Conservation (phyloP, 2,797 vertebrate genomes). For the Scyliorhinus canicula region DNA sequence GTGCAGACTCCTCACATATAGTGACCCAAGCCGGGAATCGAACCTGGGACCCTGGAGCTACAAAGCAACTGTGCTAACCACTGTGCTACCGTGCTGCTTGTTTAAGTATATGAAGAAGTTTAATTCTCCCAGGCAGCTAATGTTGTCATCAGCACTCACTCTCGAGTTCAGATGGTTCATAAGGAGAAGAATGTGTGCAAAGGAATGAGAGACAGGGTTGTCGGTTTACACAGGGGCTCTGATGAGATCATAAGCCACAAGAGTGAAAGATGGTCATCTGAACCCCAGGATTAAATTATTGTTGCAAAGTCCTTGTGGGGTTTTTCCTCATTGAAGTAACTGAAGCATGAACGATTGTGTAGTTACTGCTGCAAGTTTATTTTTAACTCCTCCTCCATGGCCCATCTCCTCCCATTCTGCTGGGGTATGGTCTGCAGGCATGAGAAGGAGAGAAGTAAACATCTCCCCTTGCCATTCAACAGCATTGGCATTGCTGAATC, state of each 20-base stretch:
- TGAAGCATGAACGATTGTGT: background rate
- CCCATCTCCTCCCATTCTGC: too few species aligned
- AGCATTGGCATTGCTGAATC: too few species aligned
- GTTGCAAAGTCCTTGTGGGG: background rate
- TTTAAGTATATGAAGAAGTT: too few species aligned
- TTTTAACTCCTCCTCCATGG: background rate
- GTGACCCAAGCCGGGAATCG: too few species aligned
- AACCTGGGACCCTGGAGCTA: too few species aligned
- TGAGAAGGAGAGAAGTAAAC: too few species aligned
- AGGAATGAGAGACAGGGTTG: background rate
- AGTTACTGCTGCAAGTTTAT: background rate
- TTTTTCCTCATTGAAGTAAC: background rate
- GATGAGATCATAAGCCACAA: background rate
- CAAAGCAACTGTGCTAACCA: too few species aligned
- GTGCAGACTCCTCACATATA: too few species aligned
- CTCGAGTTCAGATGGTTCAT: background rate
- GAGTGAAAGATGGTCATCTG: background rate
- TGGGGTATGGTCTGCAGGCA: background rate
- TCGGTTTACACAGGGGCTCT: background rate
- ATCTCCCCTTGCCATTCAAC: too few species aligned
- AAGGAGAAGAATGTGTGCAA: background rate
- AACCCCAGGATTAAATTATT: background rate
- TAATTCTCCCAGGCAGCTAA: background rate
- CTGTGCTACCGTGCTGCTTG: too few species aligned
- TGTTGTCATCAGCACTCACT: background rate